Percentiles rank a stretch among this genome's conserved stretches.
Evolutionary conservation across 2,113 vertebrate species (phyloP).

Genomic region (Amphiprion percula): DNA sequence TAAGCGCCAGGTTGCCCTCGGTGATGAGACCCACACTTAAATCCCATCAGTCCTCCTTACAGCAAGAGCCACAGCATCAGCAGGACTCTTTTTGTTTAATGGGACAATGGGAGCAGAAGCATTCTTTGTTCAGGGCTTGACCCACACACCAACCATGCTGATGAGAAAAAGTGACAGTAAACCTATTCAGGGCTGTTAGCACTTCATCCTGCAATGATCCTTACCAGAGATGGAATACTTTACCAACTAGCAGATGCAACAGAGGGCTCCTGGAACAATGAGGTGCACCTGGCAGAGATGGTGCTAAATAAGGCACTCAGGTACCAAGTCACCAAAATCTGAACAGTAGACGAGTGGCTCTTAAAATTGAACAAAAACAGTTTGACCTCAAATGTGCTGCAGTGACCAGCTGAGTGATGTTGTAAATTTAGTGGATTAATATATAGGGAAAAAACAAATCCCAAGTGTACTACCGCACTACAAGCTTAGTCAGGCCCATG

Average conservation of each 20-base stretch:
- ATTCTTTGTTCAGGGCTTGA: slow-evolving; percentile 71
- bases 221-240: slow-evolving; percentile 46
- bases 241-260: slow-evolving; percentile 51
- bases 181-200: slow-evolving; percentile 64
- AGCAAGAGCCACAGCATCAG: slow-evolving; percentile 66
- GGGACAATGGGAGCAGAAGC: slow-evolving; percentile 68
- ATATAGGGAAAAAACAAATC: too few relatives aligned
- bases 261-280: neutral
- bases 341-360: too few relatives aligned
- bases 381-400: too few relatives aligned
- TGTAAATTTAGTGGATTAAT: too few relatives aligned
- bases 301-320: neutral
- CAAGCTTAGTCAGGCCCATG: too few relatives aligned
- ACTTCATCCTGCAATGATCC: slow-evolving; percentile 66
- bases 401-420: too few relatives aligned
- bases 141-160: slow-evolving; percentile 65
- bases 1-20: slow-evolving; percentile 81
- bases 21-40: slow-evolving; percentile 79
- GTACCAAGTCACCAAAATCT: neutral
- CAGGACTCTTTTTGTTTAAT: slow-evolving; percentile 76
- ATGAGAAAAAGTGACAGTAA: slow-evolving; percentile 78
- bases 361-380: too few relatives aligned
- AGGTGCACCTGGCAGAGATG: neutral
- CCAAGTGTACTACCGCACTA: too few relatives aligned
- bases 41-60: slow-evolving; percentile 75